phyloP scores from a whole-genome alignment of 2,113 vertebrate genomes.

The Scomber scombrus region DNA sequence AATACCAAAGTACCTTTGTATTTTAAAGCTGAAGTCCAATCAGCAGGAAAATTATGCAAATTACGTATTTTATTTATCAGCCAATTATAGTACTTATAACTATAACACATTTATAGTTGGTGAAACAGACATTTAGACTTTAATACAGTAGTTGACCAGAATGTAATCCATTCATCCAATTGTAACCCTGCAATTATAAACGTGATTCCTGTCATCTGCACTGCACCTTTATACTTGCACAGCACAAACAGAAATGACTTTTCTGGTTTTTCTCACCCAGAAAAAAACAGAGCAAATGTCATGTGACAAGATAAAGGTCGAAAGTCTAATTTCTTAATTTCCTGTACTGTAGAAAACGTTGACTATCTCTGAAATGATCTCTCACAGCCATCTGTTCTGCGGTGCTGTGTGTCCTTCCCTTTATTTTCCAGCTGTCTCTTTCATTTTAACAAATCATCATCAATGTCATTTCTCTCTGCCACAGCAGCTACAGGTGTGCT shows the following conservation, averaged over 20 bases:
- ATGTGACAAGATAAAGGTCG: conserved; percentile 10
- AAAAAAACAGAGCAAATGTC: background rate
- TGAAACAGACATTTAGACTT: background rate
- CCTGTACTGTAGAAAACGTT: background rate
- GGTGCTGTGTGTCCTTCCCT: background rate
- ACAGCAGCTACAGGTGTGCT: conserved; percentile 24
- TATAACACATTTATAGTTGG: background rate
- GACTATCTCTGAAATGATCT: conserved; percentile 27
- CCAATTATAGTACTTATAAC: background rate
- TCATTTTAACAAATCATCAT: background rate
- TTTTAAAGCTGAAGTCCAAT: background rate
- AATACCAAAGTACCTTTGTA: background rate
- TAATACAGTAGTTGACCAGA: background rate
- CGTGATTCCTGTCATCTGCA: no score
- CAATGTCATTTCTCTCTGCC: background rate
- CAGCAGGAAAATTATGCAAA: background rate
- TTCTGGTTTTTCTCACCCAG: background rate
- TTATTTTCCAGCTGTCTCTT: background rate
- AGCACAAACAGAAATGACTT: background rate
- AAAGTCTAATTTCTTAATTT: conserved; percentile 2
- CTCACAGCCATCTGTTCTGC: background rate
- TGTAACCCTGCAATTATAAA: no score
- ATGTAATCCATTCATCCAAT: background rate
- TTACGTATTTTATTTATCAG: background rate
- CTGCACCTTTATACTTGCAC: no score